Percentiles rank a stretch among this genome's conserved stretches.
Conservation (phyloP, 2,113 vertebrate species). For the Centropristis striata region DNA sequence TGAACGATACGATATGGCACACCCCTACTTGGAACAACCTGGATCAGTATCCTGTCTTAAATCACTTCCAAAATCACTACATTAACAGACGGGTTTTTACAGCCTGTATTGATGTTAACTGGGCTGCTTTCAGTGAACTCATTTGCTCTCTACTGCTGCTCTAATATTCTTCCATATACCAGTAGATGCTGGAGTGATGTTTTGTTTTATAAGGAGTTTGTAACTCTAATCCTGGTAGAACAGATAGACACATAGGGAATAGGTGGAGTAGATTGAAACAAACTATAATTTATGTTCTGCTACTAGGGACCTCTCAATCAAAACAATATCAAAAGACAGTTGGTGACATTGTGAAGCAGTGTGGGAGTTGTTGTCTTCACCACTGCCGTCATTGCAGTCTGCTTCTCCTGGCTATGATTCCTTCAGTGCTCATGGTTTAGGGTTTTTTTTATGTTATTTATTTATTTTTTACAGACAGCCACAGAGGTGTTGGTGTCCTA, state of each 20-base stretch:
- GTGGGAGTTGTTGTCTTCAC: too few species aligned
- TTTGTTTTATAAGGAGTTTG: not conserved
- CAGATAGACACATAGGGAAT: not conserved
- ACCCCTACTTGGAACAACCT: slow-evolving; percentile 39
- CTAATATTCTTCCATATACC: not conserved
- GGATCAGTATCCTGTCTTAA: slow-evolving; percentile 23
- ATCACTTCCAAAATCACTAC: slow-evolving; percentile 9
- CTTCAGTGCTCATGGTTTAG: too few species aligned
- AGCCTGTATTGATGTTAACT: not conserved
- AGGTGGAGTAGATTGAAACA: not conserved
- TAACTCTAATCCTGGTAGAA: not conserved
- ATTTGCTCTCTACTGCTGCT: not conserved
- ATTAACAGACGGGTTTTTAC: not conserved
- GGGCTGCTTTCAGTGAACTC: slow-evolving; percentile 11
- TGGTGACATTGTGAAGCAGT: too few species aligned
- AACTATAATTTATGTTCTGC: too few species aligned
- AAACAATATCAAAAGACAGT: too few species aligned
- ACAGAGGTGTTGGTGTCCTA: too few species aligned
- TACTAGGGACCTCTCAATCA: too few species aligned
- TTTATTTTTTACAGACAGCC: too few species aligned
- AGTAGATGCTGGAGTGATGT: not conserved
- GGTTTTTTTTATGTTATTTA: too few species aligned
- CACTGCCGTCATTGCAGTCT: too few species aligned
- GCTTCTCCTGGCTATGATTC: too few species aligned
- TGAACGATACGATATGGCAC: too few species aligned